These are phyloP conservation scores for Apodemia hepburni DNA, from an alignment of 2,888 invertebrate genomes.

Conservation along the genomic window DNA sequence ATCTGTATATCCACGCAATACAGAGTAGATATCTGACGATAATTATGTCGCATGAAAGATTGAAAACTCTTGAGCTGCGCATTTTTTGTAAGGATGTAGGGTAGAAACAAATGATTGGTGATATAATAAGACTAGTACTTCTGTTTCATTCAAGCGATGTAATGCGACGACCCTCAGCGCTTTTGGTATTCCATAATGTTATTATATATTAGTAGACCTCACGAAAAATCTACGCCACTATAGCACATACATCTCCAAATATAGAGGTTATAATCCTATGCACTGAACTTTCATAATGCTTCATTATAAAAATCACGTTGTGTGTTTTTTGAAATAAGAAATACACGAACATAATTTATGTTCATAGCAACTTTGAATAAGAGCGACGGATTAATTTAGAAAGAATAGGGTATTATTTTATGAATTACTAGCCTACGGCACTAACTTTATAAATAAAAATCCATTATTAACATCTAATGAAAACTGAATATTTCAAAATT, in stretches of 20 bases:
- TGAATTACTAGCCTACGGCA: background rate
- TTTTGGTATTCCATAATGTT: constrained; percentile 13
- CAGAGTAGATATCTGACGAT: constrained; percentile 61
- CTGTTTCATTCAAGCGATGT: constrained; percentile 31
- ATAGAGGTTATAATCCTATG: background rate
- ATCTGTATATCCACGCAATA: constrained; percentile 31
- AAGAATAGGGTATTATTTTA: background rate
- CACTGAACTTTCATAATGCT: background rate
- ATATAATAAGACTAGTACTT: constrained; percentile 31
- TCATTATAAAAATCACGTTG: constrained; percentile 13
- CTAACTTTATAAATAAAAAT: background rate
- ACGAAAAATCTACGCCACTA: background rate
- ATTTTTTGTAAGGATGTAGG: constrained; percentile 42
- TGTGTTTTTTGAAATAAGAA: constrained; percentile 5
- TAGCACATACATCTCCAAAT: background rate
- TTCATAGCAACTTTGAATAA: background rate
- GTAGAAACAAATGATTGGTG: constrained; percentile 37
- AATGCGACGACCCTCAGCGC: constrained; percentile 15
- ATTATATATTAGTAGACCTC: constrained; percentile 8
- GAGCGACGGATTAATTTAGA: background rate
- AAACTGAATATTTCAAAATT: background rate
- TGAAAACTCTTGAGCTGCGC: constrained; percentile 58
- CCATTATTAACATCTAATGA: too few species aligned
- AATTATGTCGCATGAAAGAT: constrained; percentile 70
- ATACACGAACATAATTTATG: constrained; percentile 11